phyloP scores from a whole-genome alignment of 2,888 invertebrate genomes.

The Meiosimyza decipiens region DNA sequence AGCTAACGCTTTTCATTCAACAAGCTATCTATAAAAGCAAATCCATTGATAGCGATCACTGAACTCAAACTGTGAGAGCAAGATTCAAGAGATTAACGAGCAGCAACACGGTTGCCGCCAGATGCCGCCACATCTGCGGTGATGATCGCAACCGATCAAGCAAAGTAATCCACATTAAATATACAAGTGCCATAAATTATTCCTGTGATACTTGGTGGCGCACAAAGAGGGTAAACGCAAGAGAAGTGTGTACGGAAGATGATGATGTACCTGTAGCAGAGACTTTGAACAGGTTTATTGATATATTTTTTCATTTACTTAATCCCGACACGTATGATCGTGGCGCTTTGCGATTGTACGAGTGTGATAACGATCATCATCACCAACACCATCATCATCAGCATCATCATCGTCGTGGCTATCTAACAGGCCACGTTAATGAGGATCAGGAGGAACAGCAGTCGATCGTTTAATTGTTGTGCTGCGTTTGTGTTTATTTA shows the following conservation, averaged over 20 bases:
- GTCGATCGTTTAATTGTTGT: slow-evolving; percentile 17
- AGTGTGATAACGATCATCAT: slow-evolving; percentile 11
- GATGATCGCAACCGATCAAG: slow-evolving; percentile 21
- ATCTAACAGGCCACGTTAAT: not conserved
- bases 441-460: not conserved
- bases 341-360: slow-evolving; percentile 6
- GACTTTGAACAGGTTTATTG: slow-evolving; percentile 2
- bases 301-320: too few species aligned
- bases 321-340: not conserved
- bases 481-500: slow-evolving; percentile 21
- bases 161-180: slow-evolving; percentile 20
- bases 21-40: not conserved
- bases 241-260: not conserved
- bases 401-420: slow-evolving; percentile 14
- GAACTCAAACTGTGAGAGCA: slow-evolving; percentile 12
- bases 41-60: slow-evolving; percentile 9
- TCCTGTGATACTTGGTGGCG: not conserved
- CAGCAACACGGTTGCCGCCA: slow-evolving; percentile 10
- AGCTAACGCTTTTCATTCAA: slow-evolving; percentile 2
- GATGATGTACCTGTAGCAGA: not conserved
- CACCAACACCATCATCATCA: slow-evolving; percentile 21
- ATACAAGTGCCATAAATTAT: slow-evolving; percentile 20
- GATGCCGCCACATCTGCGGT: slow-evolving; percentile 16
- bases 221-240: not conserved
- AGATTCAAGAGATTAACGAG: slow-evolving; percentile 7